These are phyloP conservation scores for Agonopterix arenella DNA, from an alignment of 2,888 invertebrate genomes.

Conservation along the genomic window DNA sequence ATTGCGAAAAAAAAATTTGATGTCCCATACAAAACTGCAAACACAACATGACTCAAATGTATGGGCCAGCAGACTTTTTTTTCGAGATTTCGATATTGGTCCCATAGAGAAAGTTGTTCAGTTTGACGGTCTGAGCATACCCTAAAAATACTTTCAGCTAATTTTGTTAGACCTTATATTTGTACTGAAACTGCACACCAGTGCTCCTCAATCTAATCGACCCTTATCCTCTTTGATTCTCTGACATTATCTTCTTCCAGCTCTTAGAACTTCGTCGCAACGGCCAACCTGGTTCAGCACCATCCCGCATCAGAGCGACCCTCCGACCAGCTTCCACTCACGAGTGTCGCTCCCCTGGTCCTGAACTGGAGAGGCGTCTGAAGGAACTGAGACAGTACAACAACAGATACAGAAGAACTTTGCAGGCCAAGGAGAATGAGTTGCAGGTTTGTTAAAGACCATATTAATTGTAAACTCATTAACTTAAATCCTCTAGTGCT, in stretches of 20 bases:
- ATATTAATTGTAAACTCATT: neutral
- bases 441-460: constrained; percentile 76
- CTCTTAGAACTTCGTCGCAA: constrained; percentile 91
- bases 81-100: too few relatives aligned
- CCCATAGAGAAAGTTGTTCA: too few relatives aligned
- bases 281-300: constrained; percentile 87
- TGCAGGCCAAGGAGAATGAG: constrained; percentile 90
- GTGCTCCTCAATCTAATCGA: too few relatives aligned
- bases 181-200: too few relatives aligned
- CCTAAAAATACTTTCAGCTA: too few relatives aligned
- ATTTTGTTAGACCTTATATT: too few relatives aligned
- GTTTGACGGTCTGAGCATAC: too few relatives aligned
- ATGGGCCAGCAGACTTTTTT: too few relatives aligned
- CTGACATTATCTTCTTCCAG: constrained; percentile 57
- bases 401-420: constrained; percentile 87
- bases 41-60: too few relatives aligned
- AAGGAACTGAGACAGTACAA: constrained; percentile 91
- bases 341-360: constrained; percentile 87
- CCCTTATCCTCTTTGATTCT: neutral
- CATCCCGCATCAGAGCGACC: constrained; percentile 88
- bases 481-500: too few relatives aligned
- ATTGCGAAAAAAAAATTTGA: too few relatives aligned
- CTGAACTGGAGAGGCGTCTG: constrained; percentile 88
- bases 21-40: too few relatives aligned
- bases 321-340: constrained; percentile 88